Base-by-base conservation (phyloP, 2,113 vertebrate species). In the Lycocorax pyrrhopterus region DNA sequence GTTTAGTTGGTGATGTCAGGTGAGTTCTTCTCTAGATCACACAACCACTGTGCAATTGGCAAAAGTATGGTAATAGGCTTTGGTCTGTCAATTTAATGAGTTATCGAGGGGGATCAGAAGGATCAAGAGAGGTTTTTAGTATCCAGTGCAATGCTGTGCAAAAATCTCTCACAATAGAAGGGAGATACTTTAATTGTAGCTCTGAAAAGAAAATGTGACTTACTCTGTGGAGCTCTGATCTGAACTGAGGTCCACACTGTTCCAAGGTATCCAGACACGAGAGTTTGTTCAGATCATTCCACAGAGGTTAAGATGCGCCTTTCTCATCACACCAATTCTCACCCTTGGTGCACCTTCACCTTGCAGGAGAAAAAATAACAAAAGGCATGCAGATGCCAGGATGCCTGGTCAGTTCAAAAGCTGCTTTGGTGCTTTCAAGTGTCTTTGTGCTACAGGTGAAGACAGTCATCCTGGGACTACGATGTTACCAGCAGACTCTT, bases 51-150 rank as follows among this genome's bases (percentile, higher is more conserved):
- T 47, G 56, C 83, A 87, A 43, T 88, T 84, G 88, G 71, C 18
- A 64, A 78, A 96, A 89, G 68, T 88, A 95, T 92, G 79, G 76
- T 86, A 92, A 94, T 96, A 74, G 81, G 63, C 87, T 90, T 82
- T 78, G 90, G 76, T 90, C 93, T 93, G 75, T 92, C 93, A 77
- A 43, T 92, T 88, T 97, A 93, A 94, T 94, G 93, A 94, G 79
- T 92, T 64, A 92, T 82, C 12, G 19, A 93, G 89, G 76, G 83
- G 67, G 72, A 94, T 95, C 88, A 87, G 88, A 86, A 90, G 76
- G 52, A 92, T 88, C 1, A 8, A 83, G 79, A 91, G 46, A 86
- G 63, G 32, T 74, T 91, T 96, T 90, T 51, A 60, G 72, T 88
- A 77, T 53, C 90, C 33, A 29, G 12, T 86, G 72, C 72, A 86